A percentile compares a stretch with the other conserved stretches of the same genome.
These are phyloP conservation scores for Guaruba guarouba DNA, from an alignment of 2,113 vertebrate species.

Conservation along the genomic window DNA sequence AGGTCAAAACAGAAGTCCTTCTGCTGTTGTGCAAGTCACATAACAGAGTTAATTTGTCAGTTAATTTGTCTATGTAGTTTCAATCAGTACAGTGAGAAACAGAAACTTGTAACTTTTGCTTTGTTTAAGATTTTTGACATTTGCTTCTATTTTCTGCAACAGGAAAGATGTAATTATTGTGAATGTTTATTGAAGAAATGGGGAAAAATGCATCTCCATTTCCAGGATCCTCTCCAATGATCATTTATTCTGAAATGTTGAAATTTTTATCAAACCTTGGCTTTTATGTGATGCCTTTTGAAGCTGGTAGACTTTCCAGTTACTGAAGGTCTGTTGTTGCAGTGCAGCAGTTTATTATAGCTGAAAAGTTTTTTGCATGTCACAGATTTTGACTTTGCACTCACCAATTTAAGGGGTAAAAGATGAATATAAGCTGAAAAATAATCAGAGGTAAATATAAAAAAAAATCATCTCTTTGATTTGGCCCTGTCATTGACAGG, in stretches of 20 bases:
- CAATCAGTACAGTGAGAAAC: not conserved
- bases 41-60: not conserved
- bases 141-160: not conserved
- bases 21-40: not conserved
- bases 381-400: not conserved
- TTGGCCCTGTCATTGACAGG: not conserved
- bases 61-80: not conserved
- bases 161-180: not conserved
- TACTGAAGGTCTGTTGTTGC: not conserved
- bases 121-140: not conserved
- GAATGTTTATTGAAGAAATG: not conserved
- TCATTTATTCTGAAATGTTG: not conserved
- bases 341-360: not conserved
- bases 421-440: not conserved
- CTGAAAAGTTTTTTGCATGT: not conserved
- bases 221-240: not conserved
- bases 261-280: not conserved
- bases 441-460: not conserved
- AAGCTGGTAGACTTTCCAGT: not conserved
- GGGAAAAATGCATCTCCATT: not conserved
- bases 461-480: not conserved
- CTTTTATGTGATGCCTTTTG: conserved; percentile 22
- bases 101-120: not conserved
- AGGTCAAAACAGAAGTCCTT: not conserved
- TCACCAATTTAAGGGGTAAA: not conserved